Evolutionary conservation across 1,140 invertebrate species (phyloP).

Genomic region (Bombyx mandarina): DNA sequence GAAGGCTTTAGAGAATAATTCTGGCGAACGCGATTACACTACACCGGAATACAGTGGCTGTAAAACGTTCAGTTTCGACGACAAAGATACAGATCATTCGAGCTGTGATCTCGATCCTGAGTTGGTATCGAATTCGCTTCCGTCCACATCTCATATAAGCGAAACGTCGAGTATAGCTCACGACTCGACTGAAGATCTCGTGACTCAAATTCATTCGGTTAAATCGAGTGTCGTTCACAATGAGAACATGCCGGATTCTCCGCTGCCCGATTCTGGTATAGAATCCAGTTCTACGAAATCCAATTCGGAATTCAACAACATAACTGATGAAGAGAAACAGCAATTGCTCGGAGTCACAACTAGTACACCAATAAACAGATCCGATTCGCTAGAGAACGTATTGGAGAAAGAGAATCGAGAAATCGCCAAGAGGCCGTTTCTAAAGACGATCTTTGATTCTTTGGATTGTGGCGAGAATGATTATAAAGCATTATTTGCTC

Average conservation of each 20-base stretch:
- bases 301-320: conserved; percentile 74
- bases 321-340: conserved; percentile 95
- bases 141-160: conserved; percentile 67
- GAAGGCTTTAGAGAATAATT: conserved; percentile 71
- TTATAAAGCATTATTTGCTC: conserved; percentile 91
- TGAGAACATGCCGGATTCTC: conserved; percentile 64
- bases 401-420: conserved; percentile 60
- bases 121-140: conserved; percentile 61
- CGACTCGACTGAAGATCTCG: conserved; percentile 70
- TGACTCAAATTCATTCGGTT: conserved; percentile 44
- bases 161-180: conserved; percentile 61
- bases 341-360: conserved; percentile 73
- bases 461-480: conserved; percentile 93
- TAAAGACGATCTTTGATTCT: conserved; percentile 89
- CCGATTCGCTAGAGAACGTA: conserved; percentile 35
- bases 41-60: conserved; percentile 50
- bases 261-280: conserved; percentile 61
- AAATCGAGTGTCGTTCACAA: conserved; percentile 23
- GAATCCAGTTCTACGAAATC: conserved; percentile 56
- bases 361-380: conserved; percentile 31
- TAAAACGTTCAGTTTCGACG: conserved; percentile 47
- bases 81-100: conserved; percentile 55
- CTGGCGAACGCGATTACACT: conserved; percentile 55
- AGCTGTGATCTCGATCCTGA: conserved; percentile 68
- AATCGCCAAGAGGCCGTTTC: conserved; percentile 82